Evolutionary conservation across 1,140 invertebrate genomes (phyloP).

Genomic region (Belonocnema kinseyi): DNA sequence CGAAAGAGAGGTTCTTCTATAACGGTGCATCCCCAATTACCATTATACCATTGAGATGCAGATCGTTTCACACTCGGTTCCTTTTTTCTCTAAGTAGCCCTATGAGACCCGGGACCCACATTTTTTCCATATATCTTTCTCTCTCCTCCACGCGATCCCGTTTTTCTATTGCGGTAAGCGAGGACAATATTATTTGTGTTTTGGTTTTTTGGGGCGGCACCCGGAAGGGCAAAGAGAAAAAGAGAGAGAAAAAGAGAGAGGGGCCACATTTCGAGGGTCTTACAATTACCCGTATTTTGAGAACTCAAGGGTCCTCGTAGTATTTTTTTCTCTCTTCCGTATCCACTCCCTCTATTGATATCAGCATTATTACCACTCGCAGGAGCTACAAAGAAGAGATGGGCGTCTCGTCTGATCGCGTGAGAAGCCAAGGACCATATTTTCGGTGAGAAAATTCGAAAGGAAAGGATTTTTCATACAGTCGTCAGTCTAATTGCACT

Average conservation of each 20-base stretch:
- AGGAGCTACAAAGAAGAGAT: constrained; percentile 18
- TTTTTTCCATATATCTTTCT: constrained; percentile 38
- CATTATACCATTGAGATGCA: constrained; percentile 72
- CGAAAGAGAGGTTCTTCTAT: constrained; percentile 50
- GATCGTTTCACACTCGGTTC: constrained; percentile 64
- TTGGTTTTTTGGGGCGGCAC: constrained; percentile 72
- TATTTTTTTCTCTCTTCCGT: constrained; percentile 46
- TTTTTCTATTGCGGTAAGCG: constrained; percentile 43
- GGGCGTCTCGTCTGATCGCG: constrained; percentile 44
- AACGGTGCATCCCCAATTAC: constrained; percentile 73
- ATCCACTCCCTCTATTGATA: constrained; percentile 51
- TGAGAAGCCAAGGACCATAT: constrained; percentile 53
- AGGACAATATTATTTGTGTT: constrained; percentile 72
- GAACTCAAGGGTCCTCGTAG: constrained; percentile 47
- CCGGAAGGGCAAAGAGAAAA: constrained; percentile 56
- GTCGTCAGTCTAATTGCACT: not conserved
- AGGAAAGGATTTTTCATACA: constrained; percentile 25
- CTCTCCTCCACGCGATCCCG: constrained; percentile 11
- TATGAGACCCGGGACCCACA: constrained; percentile 47
- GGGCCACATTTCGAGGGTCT: constrained; percentile 36
- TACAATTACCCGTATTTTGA: constrained; percentile 65
- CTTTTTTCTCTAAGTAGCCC: constrained; percentile 57
- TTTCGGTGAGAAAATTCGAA: not conserved
- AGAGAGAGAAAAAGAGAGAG: constrained; percentile 2
- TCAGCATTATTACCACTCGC: constrained; percentile 37